These are phyloP conservation scores for Hypotaenidia philippensis DNA, from an alignment of 2,797 vertebrate species.

Conservation along the genomic window DNA sequence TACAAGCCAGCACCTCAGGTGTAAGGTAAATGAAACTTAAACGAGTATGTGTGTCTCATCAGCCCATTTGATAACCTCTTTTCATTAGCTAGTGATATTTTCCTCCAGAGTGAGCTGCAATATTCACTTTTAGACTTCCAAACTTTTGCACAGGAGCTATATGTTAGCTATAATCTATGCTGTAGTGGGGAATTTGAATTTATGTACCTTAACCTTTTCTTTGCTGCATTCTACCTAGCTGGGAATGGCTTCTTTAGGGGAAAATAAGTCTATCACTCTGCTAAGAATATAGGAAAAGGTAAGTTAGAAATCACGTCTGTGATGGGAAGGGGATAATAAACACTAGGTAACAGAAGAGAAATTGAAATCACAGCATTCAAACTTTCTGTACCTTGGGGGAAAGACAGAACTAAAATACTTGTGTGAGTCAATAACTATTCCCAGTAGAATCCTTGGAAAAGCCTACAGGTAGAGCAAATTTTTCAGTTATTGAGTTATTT, in stretches of 20 bases:
- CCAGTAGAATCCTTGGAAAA: slow-evolving; percentile 66
- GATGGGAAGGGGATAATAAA: background rate
- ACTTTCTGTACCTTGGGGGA: slow-evolving; percentile 46
- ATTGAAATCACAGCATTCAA: slow-evolving; percentile 71
- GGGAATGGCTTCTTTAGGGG: background rate
- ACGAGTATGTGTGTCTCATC: background rate
- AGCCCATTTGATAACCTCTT: slow-evolving; percentile 37
- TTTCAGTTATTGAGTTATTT: slow-evolving; percentile 78
- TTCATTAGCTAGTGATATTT: slow-evolving; percentile 26
- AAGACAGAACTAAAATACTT: slow-evolving; percentile 67
- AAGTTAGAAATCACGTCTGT: background rate
- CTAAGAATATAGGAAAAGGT: background rate
- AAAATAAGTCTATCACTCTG: background rate
- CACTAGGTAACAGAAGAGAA: slow-evolving; percentile 33
- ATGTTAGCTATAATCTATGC: background rate
- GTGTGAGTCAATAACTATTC: slow-evolving; percentile 73
- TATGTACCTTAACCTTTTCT: slow-evolving; percentile 44
- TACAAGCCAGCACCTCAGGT: background rate
- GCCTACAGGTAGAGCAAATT: slow-evolving; percentile 67
- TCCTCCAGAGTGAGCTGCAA: background rate
- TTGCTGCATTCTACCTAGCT: slow-evolving; percentile 37
- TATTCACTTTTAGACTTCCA: slow-evolving; percentile 43
- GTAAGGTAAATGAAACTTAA: background rate
- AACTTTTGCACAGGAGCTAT: slow-evolving; percentile 44
- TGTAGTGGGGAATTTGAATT: slow-evolving; percentile 19